Evolutionary conservation across 2,113 vertebrate genomes (phyloP).

Genomic region (Oxyruncus cristatus): DNA sequence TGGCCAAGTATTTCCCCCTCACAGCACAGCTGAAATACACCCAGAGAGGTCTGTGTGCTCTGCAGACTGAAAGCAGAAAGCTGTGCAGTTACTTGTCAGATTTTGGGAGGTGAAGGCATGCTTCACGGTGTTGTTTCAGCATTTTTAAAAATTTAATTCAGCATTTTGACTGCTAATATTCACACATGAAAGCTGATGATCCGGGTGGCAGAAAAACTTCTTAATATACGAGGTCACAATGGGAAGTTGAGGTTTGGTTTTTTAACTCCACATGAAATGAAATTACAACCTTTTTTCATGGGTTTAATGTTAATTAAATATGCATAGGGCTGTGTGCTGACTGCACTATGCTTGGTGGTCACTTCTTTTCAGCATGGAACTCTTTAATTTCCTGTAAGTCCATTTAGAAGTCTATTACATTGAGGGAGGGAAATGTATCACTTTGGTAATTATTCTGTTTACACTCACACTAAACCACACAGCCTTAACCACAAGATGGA

Average conservation of each 20-base stretch:
- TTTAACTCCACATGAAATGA: neutral
- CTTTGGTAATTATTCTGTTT: neutral
- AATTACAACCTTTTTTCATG: neutral
- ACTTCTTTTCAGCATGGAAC: neutral
- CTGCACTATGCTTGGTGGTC: neutral
- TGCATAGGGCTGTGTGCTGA: neutral
- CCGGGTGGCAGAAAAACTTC: neutral
- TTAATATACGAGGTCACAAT: neutral
- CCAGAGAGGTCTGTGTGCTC: neutral
- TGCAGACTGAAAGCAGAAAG: neutral
- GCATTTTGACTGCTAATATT: neutral
- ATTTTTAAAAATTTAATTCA: neutral
- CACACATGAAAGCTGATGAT: neutral
- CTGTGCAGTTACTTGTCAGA: neutral
- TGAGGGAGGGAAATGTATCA: neutral
- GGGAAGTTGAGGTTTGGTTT: too few relatives aligned
- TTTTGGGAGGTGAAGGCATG: neutral
- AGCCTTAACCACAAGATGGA: neutral
- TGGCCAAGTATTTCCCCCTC: neutral
- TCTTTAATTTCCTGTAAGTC: constrained; percentile 16
- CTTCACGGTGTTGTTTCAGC: neutral
- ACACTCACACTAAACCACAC: neutral
- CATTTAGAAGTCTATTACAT: neutral
- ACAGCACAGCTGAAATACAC: neutral
- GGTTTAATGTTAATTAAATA: neutral